Evolutionary conservation across 2,888 invertebrate genomes (phyloP), one percentile per base, ranked within the genome.

Genomic region (Steinernema carpocapsae): DNA sequence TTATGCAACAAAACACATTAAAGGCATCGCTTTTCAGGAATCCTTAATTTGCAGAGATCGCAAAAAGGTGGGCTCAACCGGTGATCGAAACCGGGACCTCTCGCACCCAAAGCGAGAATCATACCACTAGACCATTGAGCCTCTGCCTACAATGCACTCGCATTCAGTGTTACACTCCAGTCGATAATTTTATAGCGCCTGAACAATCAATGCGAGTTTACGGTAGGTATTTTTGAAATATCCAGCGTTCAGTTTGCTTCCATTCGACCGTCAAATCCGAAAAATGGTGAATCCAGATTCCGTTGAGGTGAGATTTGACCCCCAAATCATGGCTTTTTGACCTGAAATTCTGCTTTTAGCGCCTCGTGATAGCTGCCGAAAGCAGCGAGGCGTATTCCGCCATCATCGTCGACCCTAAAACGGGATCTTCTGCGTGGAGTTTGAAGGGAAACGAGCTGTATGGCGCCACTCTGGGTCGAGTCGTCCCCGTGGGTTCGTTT

Each of bases 21-120:
- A 14, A n/a, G 17, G 48, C 48, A 48, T 17, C 19, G 48, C 48
- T 48, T 7, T 48, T 14, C 4, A 14, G 14, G 4, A 48, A 48
- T 4, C 3, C 17, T 7, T 1, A 24, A 22, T 19, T 56, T 26
- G 22, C 4, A 56, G 22, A 4, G 26, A 19, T 56, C 17, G 14
- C 14, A 72, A 77, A 76, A 76, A 7, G 64, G 77, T 51, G 76
- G 76, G 76, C 76, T 76, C 76, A 79, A 77, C 81, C 81, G 81
- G 81, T 81, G 81, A 81, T 82, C 76, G 83, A 82, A 83, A 83
- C 83, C 82, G 82, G 83, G 83, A 77, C 82, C 82, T 82, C 82
- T 82, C 83, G 83, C 82, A 82, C 82, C 82, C 82, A 80, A 82
- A 82, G 82, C 82, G 82, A 82, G 82, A 83, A 82, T 82, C 82